A percentile compares a stretch with the other conserved stretches of the same genome.
Evolutionary conservation across 92 coral and sea anemone genomes (phyloP).

Genomic region (Zoanthus sansibaricus): DNA sequence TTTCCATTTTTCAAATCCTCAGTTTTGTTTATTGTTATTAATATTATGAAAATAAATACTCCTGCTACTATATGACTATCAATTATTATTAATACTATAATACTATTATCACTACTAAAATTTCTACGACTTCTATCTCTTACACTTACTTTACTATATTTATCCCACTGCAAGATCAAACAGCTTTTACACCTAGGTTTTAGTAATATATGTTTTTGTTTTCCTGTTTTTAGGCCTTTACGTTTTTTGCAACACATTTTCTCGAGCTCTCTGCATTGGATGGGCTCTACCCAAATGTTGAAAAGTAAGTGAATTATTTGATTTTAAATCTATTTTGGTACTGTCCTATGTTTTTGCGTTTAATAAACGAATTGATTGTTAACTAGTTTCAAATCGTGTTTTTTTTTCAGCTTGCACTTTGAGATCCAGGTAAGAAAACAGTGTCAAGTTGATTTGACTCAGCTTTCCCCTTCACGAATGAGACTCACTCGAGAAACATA

Average conservation of each 20-base stretch:
- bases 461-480: too few species aligned
- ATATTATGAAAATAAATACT: neutral
- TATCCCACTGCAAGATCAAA: neutral
- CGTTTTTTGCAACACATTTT: constrained; percentile 97
- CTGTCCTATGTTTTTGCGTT: neutral
- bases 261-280: constrained; percentile 92
- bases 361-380: neutral
- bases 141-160: too few species aligned
- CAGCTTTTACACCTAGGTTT: neutral
- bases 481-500: too few species aligned
- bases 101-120: neutral
- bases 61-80: neutral
- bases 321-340: neutral
- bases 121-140: neutral
- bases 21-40: neutral
- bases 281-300: constrained; percentile 91
- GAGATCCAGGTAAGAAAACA: constrained; percentile 83
- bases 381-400: neutral
- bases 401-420: constrained; percentile 81
- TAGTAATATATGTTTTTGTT: neutral
- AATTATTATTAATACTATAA: neutral
- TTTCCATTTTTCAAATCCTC: too few species aligned
- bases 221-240: constrained; percentile 76
- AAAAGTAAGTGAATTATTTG: constrained; percentile 78
- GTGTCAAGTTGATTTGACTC: neutral